Percentiles rank a stretch among this genome's conserved stretches.
These are phyloP conservation scores for Crepidodera aurea DNA, from an alignment of 2,888 invertebrate species.

Conservation along the genomic window DNA sequence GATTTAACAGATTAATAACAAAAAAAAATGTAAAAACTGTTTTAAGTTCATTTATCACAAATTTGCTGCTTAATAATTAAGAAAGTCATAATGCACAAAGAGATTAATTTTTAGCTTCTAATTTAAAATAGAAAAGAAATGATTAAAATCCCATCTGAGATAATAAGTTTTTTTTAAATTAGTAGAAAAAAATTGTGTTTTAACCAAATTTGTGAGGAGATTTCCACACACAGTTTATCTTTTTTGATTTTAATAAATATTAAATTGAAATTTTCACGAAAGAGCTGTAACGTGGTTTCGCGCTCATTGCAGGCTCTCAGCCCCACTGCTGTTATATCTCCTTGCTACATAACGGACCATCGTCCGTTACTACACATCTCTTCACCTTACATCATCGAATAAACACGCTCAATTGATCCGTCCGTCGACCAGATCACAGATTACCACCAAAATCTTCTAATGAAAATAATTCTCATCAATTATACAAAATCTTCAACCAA, in stretches of 20 bases:
- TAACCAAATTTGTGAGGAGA: too few species aligned
- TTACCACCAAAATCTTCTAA: slow-evolving; percentile 32
- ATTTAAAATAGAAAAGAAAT: too few species aligned
- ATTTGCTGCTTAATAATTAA: too few species aligned
- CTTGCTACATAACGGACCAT: slow-evolving; percentile 54
- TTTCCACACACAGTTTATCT: neutral
- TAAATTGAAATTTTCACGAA: neutral
- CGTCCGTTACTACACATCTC: slow-evolving; percentile 56
- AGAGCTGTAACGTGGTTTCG: slow-evolving; percentile 51
- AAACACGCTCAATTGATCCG: slow-evolving; percentile 56
- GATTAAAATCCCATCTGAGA: too few species aligned
- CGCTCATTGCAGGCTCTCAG: slow-evolving; percentile 60
- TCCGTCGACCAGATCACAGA: slow-evolving; percentile 48
- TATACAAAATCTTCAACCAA: neutral
- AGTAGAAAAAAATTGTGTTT: too few species aligned
- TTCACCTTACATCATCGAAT: slow-evolving; percentile 56
- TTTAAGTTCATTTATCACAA: too few species aligned
- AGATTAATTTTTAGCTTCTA: too few species aligned
- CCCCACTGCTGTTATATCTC: slow-evolving; percentile 57
- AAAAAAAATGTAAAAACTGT: too few species aligned
- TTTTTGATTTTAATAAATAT: neutral
- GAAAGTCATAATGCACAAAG: too few species aligned
- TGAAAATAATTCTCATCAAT: slow-evolving; percentile 20
- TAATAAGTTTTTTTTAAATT: too few species aligned
- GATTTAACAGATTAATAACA: too few species aligned